These are phyloP conservation scores for Himalopsyche anomala DNA, from an alignment of 2,888 invertebrate genomes.

Conservation along the genomic window DNA sequence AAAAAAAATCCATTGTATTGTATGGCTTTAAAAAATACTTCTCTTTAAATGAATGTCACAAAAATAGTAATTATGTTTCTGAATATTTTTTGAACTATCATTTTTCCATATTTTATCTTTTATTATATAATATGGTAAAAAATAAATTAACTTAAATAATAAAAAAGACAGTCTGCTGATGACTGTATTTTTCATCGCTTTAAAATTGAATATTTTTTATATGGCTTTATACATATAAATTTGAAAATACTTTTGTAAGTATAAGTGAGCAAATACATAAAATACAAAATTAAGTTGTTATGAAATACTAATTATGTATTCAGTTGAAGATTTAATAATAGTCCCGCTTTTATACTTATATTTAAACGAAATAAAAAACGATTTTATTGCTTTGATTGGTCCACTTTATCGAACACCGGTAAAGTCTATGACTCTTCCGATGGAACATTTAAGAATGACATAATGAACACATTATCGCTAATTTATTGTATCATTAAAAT, in stretches of 20 bases:
- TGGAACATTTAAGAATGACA: slow-evolving; percentile 56
- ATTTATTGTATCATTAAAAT: slow-evolving; percentile 64
- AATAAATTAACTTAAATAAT: no score
- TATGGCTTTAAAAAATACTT: no score
- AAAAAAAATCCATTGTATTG: no score
- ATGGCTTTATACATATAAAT: no score
- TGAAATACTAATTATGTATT: slow-evolving; percentile 39
- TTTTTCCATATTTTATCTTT: no score
- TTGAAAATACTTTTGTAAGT: not conserved
- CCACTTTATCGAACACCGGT: slow-evolving; percentile 44
- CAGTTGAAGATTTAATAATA: not conserved
- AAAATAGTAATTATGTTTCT: no score
- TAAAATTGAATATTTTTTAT: no score
- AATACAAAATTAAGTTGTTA: slow-evolving; percentile 27
- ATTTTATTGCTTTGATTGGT: slow-evolving; percentile 52
- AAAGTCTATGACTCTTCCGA: slow-evolving; percentile 25
- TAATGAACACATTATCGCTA: slow-evolving; percentile 63
- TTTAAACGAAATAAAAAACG: not conserved
- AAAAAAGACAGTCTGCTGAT: no score
- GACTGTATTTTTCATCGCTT: no score
- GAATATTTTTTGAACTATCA: no score
- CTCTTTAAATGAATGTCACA: no score
- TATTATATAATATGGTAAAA: no score
- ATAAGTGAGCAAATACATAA: not conserved
- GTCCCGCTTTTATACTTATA: not conserved